phyloP scores from a whole-genome alignment of 2,113 vertebrate genomes.

The Lipotes vexillifer region DNA sequence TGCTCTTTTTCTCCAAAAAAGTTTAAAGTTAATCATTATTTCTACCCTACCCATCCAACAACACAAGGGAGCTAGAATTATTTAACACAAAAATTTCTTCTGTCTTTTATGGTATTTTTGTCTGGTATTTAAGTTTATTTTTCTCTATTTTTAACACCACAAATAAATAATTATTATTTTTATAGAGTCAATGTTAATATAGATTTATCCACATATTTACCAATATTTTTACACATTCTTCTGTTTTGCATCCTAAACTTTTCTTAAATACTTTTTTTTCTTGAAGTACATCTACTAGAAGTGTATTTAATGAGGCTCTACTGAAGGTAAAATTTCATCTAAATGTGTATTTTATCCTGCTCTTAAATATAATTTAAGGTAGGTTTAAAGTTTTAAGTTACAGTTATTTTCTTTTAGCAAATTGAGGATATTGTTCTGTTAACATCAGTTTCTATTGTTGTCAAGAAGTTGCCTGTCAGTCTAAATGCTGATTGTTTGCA shows the following conservation, averaged over 20 bases:
- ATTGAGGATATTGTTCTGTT: background rate
- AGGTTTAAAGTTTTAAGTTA: background rate
- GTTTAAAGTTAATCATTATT: background rate
- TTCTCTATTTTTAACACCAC: background rate
- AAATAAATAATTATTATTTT: background rate
- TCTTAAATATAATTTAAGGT: background rate
- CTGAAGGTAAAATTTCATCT: background rate
- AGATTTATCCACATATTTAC: background rate
- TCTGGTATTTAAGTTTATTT: background rate
- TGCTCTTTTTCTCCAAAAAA: background rate
- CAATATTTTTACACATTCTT: background rate
- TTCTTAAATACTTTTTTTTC: background rate
- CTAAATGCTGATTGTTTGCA: background rate
- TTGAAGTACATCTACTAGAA: background rate
- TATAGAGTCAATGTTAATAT: background rate
- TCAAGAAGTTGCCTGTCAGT: background rate
- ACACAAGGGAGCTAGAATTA: background rate
- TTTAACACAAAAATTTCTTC: background rate
- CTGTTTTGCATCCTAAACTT: background rate
- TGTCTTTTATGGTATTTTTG: background rate
- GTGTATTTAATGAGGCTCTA: background rate
- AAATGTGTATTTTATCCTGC: background rate
- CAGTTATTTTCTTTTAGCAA: background rate
- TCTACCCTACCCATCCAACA: background rate
- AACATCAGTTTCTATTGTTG: background rate